Evolutionary conservation across 2,888 invertebrate species (phyloP).

Genomic region (Heterodera filipjevi): DNA sequence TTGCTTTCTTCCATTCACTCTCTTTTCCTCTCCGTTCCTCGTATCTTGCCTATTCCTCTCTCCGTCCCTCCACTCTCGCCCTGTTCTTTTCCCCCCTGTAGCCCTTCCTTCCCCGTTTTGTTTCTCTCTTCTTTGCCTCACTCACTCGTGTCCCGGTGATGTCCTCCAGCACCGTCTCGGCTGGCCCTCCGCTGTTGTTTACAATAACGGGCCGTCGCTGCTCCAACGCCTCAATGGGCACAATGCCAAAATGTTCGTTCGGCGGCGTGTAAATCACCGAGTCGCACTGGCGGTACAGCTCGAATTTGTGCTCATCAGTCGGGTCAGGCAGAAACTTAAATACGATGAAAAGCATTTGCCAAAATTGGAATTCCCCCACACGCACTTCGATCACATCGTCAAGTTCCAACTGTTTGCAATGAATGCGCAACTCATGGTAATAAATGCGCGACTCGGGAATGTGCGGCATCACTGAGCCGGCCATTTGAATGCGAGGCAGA

Average conservation of each 20-base stretch:
- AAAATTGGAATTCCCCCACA: not conserved
- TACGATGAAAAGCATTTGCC: not conserved
- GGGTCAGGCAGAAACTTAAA: conserved; percentile 67
- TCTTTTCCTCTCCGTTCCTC: too few relatives aligned
- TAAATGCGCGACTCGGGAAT: conserved; percentile 68
- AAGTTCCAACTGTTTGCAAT: conserved; percentile 63
- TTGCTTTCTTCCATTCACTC: too few relatives aligned
- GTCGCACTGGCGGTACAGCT: conserved; percentile 66
- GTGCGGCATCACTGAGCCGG: conserved; percentile 68
- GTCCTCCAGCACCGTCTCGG: conserved; percentile 78
- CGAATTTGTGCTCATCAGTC: conserved; percentile 66
- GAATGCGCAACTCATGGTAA: conserved; percentile 66
- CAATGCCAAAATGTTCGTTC: conserved; percentile 98
- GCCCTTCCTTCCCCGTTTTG: not conserved
- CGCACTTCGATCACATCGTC: conserved; percentile 62
- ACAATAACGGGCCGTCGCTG: conserved; percentile 90
- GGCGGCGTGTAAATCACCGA: conserved; percentile 85
- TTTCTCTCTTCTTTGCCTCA: too few relatives aligned
- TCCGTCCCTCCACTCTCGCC: not conserved
- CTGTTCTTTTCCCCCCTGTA: not conserved
- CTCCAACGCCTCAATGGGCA: conserved; percentile 97
- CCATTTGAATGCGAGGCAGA: conserved; percentile 54
- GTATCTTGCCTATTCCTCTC: too few relatives aligned
- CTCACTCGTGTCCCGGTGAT: conserved; percentile 66
- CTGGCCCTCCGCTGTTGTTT: conserved; percentile 91